phyloP scores from a whole-genome alignment of 2,797 vertebrate species.

The Columba guinea region DNA sequence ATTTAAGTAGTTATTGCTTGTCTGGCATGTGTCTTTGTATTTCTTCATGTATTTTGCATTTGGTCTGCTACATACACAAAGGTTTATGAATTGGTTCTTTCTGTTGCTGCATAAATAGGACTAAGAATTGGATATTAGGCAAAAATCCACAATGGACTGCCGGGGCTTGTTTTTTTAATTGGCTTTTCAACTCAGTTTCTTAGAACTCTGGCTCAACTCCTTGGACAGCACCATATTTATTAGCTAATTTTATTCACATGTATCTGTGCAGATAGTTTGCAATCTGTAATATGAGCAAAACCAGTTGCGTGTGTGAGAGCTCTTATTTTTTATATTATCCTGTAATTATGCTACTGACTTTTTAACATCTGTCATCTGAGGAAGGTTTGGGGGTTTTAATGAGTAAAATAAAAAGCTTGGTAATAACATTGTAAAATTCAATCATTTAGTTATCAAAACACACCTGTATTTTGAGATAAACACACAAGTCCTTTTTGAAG shows the following conservation, averaged over 20 bases:
- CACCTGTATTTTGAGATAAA: background rate
- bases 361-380: background rate
- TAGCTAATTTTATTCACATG: background rate
- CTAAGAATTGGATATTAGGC: background rate
- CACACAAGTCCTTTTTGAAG: background rate
- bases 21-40: conserved; percentile 74
- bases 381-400: background rate
- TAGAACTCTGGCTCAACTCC: background rate
- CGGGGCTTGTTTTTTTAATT: background rate
- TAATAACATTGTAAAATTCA: background rate
- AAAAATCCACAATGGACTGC: background rate
- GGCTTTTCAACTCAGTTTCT: background rate
- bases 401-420: background rate
- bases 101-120: conserved; percentile 76
- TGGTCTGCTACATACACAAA: conserved; percentile 46
- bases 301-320: background rate
- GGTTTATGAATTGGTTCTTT: conserved; percentile 78
- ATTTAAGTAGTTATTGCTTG: conserved; percentile 70
- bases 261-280: background rate
- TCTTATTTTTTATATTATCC: background rate
- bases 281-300: background rate
- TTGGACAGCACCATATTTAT: background rate
- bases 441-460: background rate
- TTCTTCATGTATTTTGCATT: conserved; percentile 56
- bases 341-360: background rate